Evolutionary conservation across 2,888 invertebrate species (phyloP).

Genomic region (Petrolisthes manimaculis): DNA sequence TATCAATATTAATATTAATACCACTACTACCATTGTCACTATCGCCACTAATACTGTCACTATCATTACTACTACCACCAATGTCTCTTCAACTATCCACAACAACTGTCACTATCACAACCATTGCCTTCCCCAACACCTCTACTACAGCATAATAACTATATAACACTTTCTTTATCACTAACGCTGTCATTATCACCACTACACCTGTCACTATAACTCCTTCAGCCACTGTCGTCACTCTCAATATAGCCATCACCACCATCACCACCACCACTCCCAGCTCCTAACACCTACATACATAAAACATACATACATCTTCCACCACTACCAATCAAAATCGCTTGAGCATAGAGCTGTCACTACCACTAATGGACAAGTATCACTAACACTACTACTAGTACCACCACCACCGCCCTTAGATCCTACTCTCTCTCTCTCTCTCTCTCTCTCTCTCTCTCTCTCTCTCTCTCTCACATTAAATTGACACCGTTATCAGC

Average conservation of each 20-base stretch:
- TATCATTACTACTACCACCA: neutral
- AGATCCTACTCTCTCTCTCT: neutral
- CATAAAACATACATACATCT: no score
- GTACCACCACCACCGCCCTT: no score
- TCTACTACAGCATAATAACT: neutral
- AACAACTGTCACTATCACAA: neutral
- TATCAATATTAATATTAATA: no score
- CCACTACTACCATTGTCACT: no score
- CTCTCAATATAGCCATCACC: neutral
- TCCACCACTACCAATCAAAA: no score
- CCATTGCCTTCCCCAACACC: neutral
- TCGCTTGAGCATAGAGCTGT: no score
- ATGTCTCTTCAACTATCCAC: neutral
- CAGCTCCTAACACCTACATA: neutral
- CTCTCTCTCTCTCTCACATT: neutral
- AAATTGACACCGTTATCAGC: no score
- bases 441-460: conserved; percentile 14
- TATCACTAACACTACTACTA: neutral
- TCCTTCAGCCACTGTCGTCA: neutral
- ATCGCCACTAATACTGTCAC: neutral
- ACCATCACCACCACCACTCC: neutral
- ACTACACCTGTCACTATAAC: neutral
- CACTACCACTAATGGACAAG: no score
- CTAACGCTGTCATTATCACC: neutral
- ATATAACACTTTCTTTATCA: neutral